Base-by-base conservation (phyloP, 37 sponge, comb jelly and placozoan species). In the Halisarca cf. caerulea region DNA sequence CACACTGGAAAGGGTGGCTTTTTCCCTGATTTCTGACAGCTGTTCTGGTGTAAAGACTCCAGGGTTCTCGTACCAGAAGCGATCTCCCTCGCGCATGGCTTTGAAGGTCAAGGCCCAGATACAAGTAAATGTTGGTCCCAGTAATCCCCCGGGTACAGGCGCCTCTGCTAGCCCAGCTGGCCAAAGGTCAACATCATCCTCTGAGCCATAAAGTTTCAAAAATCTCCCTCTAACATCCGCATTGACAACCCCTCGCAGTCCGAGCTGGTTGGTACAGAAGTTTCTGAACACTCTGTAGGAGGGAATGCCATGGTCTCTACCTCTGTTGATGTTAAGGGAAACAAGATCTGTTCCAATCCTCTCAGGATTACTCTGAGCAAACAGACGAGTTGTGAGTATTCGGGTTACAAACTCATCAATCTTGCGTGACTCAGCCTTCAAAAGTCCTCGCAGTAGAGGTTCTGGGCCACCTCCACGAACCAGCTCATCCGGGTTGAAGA, bases 21-120 rank as follows among this genome's bases (percentile, higher is more conserved):
- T 30, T 20, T 62, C 64, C 32, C 23, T 32, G 32, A 98, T 91
- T 32, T 84, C 69, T 9, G 27, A 2, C 1, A 87, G 75, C 66
- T 98, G 96, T 24, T 20, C 81, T 21, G 54, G 24, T 25, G 92
- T 93, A 83, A 98, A 98, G 14, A 90, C 91, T 11, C 90, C 85
- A 21, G 85, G 81, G 24, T 91, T 89, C 44, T 82, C 82, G 62
- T 91, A 95, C 62, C 57, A 98, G 83, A 98, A 86, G 8, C 87
- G 54, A n/a, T 86, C 87, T 0, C 87, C 87, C 5, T 64, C 54
- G 3, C 87, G 53, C 42, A 81, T 25, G 42, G 28, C 32, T 33
- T 25, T 4, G 30, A 86, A 86, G 28, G 66, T 64, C 18, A 37
- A 17, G 20, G 59, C 66, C 35, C 57, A 66, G 8, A 86, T 71